phyloP scores from a whole-genome alignment of 2,888 invertebrate species.

The Drosophila putrida region DNA sequence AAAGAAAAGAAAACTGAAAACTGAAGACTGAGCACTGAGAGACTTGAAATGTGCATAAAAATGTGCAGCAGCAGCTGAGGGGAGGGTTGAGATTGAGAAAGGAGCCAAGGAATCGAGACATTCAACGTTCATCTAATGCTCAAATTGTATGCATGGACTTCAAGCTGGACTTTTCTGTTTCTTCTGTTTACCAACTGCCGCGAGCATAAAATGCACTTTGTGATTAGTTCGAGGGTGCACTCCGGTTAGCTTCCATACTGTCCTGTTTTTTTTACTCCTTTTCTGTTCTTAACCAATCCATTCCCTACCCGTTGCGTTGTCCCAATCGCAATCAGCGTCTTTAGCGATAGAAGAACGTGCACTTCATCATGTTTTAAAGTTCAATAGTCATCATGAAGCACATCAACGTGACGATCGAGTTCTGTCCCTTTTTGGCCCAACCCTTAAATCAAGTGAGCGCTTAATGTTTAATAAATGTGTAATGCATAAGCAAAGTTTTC shows the following conservation, averaged over 20 bases:
- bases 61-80: slow-evolving; percentile 52
- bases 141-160: slow-evolving; percentile 75
- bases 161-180: slow-evolving; percentile 76
- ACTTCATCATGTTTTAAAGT: slow-evolving; percentile 78
- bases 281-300: slow-evolving; percentile 8
- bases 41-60: slow-evolving; percentile 77
- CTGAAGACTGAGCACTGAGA: slow-evolving; percentile 19
- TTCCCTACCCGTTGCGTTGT: slow-evolving; percentile 14
- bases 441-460: slow-evolving; percentile 70
- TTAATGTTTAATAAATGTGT: slow-evolving; percentile 80
- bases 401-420: slow-evolving; percentile 76
- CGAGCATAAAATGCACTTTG: slow-evolving; percentile 79
- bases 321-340: slow-evolving; percentile 54
- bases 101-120: slow-evolving; percentile 24
- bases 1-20: slow-evolving; percentile 69
- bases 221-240: slow-evolving; percentile 78
- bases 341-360: slow-evolving; percentile 39
- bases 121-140: slow-evolving; percentile 60
- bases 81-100: slow-evolving; percentile 39
- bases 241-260: slow-evolving; percentile 25
- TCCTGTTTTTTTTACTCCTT: neutral
- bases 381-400: slow-evolving; percentile 79
- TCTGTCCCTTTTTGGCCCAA: slow-evolving; percentile 41
- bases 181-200: slow-evolving; percentile 80
- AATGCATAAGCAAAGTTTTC: slow-evolving; percentile 78